phyloP scores from a whole-genome alignment of 2,113 vertebrate genomes.

The Burhinus oedicnemus region DNA sequence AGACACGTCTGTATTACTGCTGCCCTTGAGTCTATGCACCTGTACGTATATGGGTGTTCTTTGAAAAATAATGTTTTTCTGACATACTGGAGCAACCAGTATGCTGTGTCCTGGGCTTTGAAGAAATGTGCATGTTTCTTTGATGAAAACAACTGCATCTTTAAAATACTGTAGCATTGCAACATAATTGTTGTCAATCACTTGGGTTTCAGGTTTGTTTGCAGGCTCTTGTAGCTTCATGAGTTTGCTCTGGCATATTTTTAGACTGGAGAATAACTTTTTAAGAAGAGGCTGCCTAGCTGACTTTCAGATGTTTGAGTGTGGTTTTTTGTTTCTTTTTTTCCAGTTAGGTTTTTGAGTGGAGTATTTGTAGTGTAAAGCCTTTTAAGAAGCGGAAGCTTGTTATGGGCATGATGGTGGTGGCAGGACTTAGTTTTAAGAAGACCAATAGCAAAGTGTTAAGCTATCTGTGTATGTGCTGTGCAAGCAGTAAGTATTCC shows the following conservation, averaged over 20 bases:
- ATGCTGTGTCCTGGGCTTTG: neutral
- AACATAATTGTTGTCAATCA: rapidly evolving
- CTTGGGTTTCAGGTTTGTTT: neutral
- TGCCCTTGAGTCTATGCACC: neutral
- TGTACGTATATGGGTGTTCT: neutral
- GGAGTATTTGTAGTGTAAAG: neutral
- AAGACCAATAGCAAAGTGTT: neutral
- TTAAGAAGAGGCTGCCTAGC: neutral
- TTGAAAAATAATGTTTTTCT: neutral
- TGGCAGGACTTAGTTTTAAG: neutral
- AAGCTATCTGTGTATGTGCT: neutral
- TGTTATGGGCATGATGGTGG: neutral
- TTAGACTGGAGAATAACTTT: neutral
- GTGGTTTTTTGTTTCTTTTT: neutral
- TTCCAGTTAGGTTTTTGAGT: neutral
- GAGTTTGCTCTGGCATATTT: neutral
- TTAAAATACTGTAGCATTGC: neutral
- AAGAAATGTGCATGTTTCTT: neutral
- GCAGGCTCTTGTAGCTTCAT: neutral
- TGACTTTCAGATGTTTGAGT: neutral
- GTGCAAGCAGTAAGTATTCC: neutral
- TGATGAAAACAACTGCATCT: neutral
- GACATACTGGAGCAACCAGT: neutral
- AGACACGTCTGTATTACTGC: neutral
- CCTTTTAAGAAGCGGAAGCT: neutral